phyloP scores from a whole-genome alignment of 2,113 vertebrate genomes.

The Pluvianellus socialis region DNA sequence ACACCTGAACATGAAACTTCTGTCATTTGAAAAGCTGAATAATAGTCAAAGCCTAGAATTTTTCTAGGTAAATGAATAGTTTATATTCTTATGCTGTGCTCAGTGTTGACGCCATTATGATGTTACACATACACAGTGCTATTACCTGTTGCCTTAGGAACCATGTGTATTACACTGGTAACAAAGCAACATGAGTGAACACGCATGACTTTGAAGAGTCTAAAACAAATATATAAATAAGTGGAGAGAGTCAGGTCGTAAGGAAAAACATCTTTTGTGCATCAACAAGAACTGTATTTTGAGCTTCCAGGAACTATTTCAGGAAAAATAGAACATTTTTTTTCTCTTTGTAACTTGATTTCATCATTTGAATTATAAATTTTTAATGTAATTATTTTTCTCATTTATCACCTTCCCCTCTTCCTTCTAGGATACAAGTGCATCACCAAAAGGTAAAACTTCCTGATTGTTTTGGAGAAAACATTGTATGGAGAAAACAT shows the following conservation, averaged over 20 bases:
- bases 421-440: not conserved
- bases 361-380: not conserved
- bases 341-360: not conserved
- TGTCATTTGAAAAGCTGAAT: not conserved
- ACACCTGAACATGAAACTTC: not conserved
- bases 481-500: not conserved
- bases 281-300: not conserved
- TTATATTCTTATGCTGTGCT: not conserved
- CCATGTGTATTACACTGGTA: not conserved
- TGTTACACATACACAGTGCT: not conserved
- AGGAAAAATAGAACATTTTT: not conserved
- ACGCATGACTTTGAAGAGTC: not conserved
- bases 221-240: not conserved
- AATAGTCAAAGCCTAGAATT: not conserved
- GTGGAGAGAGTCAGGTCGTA: not conserved
- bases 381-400: not conserved
- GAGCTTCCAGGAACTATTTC: not conserved
- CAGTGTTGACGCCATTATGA: not conserved
- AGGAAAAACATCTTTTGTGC: not conserved
- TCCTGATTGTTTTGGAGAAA: not conserved
- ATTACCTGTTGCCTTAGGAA: not conserved
- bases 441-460: not conserved
- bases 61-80: not conserved
- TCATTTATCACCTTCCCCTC: not conserved
- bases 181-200: not conserved